Base-by-base conservation (phyloP, 37 sponge, comb jelly and placozoan genomes). In the Cladorhizidae sp. region DNA sequence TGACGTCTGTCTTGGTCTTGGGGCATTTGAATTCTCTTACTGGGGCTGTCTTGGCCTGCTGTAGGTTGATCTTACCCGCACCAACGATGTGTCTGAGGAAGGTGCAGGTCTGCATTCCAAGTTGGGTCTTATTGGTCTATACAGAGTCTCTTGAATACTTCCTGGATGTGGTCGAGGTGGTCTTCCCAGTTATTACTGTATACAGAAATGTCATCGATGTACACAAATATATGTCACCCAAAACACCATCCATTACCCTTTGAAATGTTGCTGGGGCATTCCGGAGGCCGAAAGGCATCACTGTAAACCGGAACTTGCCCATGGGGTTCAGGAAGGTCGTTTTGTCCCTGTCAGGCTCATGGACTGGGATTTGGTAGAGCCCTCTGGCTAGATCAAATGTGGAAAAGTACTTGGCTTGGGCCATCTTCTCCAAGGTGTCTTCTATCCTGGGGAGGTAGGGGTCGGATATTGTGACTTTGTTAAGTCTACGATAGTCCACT, bases 221-320 rank as follows among this genome's bases (percentile, higher is more conserved):
- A 87, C 3, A 72, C 88, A 7, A 14, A 70, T 2, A n/a, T 56
- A 1, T 9, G 55, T 2, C 36, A 3, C 57, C 8, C 21, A 37
- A 40, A 45, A 45, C 8, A 5, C 49, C 49, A 56, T 89, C 72
- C 84, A 89, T 84, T 65, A 84, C 36, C 28, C 83, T 36, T 43
- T 89, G 90, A 69, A 89, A 89, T 15, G 75, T 89, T 36, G 85
- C 85, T 32, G 84, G 90, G 3, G 83, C 84, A 21, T 68, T 55
- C 11, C 43, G 41, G 39, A 90, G 49, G n/a, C 90, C 83, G 76
- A 88, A 88, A n/a, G 90, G n/a, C n/a, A n/a, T n/a, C n/a, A n/a
- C n/a, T n/a, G 90, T 85, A 42, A 84, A 85, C 50, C 84, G 57
- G 38, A 68, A 89, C 2, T 85, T 42, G 21, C 90, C 90, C 14